Percentiles rank a stretch among this genome's conserved stretches.
phyloP scores from a whole-genome alignment of 2,888 invertebrate species.

The Rosalia funebris region DNA sequence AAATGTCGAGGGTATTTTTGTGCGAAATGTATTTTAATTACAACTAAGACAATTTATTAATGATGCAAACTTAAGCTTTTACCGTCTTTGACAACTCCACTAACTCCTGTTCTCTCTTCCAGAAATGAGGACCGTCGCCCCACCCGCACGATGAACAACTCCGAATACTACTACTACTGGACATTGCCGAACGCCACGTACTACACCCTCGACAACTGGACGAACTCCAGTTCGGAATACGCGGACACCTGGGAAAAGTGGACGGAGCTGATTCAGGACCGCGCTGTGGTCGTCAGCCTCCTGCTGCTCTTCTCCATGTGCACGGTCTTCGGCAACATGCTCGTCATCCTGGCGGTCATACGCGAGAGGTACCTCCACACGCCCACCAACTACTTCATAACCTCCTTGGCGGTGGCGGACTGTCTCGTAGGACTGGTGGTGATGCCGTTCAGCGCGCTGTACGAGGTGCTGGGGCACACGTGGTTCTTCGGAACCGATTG shows the following conservation, averaged over 20 bases:
- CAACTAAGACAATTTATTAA: no score
- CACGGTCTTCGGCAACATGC: constrained; percentile 93
- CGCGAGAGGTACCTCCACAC: constrained; percentile 94
- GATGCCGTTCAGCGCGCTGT: constrained; percentile 96
- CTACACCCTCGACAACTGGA: constrained; percentile 46
- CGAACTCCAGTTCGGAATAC: constrained; percentile 57
- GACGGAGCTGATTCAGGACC: constrained; percentile 72
- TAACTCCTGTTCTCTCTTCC: no score
- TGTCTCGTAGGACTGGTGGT: constrained; percentile 95
- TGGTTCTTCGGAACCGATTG: constrained; percentile 96
- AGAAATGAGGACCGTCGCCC: constrained; percentile 41
- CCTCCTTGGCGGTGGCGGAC: constrained; percentile 95
- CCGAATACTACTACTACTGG: constrained; percentile 43
- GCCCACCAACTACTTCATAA: constrained; percentile 97
- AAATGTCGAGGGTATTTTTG: no score
- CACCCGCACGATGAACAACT: constrained; percentile 48
- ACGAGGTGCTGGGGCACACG: constrained; percentile 87
- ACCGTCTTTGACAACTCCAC: no score
- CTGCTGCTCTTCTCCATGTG: constrained; percentile 88
- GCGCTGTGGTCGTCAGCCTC: constrained; percentile 81
- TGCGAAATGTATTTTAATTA: no score
- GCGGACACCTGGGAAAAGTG: constrained; percentile 63
- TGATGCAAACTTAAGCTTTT: no score
- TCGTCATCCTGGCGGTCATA: constrained; percentile 93
- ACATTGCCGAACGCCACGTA: constrained; percentile 37